Conservation (phyloP, 2,113 vertebrate genomes). For the Scomber japonicus region DNA sequence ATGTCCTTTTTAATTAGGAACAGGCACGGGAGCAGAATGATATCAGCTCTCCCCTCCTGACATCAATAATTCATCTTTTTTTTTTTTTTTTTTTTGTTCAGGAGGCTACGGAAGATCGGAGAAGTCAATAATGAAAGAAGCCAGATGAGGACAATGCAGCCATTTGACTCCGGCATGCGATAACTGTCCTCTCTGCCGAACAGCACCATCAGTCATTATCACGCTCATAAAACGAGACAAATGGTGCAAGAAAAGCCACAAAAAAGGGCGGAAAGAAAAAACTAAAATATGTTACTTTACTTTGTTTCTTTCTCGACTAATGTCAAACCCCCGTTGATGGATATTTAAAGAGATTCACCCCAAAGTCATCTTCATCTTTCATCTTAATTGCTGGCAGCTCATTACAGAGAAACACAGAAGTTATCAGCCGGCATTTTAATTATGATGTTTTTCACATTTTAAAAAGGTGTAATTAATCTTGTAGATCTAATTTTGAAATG, state of each 20-base stretch:
- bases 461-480: neutral
- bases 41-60: constrained; percentile 43
- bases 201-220: neutral
- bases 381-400: constrained; percentile 9
- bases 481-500: neutral
- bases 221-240: neutral
- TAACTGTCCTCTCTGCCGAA: neutral
- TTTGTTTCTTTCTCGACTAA: too few relatives aligned
- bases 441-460: neutral
- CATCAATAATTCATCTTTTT: constrained; percentile 69
- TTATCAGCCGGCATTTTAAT: neutral
- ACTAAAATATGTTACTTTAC: neutral
- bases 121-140: constrained; percentile 45
- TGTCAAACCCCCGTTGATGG: neutral
- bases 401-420: neutral
- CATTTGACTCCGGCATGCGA: constrained; percentile 24
- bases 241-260: rapidly evolving
- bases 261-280: neutral
- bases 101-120: constrained; percentile 33
- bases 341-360: neutral
- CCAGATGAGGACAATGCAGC: constrained; percentile 12
- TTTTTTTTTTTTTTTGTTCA: constrained; percentile 38
- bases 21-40: constrained; percentile 39
- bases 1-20: constrained; percentile 63
- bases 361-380: neutral